Base-by-base conservation (phyloP, 2,113 vertebrate species). In the Lota lota region DNA sequence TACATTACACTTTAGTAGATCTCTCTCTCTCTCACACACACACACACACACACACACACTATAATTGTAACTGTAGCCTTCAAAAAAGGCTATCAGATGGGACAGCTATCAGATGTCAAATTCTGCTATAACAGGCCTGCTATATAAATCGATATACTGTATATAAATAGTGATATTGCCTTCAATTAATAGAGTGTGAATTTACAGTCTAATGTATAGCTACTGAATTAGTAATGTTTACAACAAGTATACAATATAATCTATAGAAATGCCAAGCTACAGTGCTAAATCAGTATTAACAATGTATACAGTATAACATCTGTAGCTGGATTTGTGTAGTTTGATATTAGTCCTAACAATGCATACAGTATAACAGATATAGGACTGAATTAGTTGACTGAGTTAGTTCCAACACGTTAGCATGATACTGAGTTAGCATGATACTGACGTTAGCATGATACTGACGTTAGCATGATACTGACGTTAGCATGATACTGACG, bases 31-130 rank as follows among this genome's bases (percentile, higher is more conserved):
- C 21, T 33, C 12, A 74, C 64, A 14, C 22, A 54, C 53, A 54
- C 19, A 5, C 33, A 61, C 76, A 72, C 63, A 65, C 63, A 53
- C 63, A 53, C 19, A 63, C 51, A 63, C 65, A 40, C 47, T 74
- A 76, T 57, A 61, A 20, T 53, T 14, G 51, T 53, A 5, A 15
- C 51, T n/a, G n/a, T n/a, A n/a, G n/a, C n/a, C n/a, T 15, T 53
- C 51, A 15, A 5, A 12, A 53, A 53, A 14, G 17, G 8, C 17
- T 53, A 5, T 53, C n/a, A n/a, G n/a, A 33, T 33, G 28, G 28
- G 28, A 4, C 28, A 33, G 4, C 28, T 33, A 33, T 33, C 28
- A 33, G 28, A 33, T 33, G 4, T 6, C 28, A 33, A n/a, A n/a
- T n/a, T n/a, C n/a, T n/a, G n/a, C n/a, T 53, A 12, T 53, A 53